Base-by-base conservation (phyloP, 2,888 invertebrate genomes). In the Ephialtes manifestator region DNA sequence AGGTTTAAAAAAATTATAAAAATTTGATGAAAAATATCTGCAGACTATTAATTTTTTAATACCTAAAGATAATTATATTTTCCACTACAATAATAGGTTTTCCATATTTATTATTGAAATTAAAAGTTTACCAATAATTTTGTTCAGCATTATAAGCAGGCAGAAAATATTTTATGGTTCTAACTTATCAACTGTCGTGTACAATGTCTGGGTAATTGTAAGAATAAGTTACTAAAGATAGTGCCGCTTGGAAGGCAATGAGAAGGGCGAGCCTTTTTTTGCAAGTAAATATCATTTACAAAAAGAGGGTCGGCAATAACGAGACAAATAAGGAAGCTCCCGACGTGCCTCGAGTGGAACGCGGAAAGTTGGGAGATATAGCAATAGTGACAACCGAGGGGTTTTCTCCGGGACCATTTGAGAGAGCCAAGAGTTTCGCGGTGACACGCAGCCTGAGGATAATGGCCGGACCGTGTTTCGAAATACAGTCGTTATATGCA, bases 401-500 rank as follows among this genome's bases (percentile, higher is more conserved):
- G 55, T 70, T 72, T 84, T 76, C 58, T 51, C 24, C 48, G 51
- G 15, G 53, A 68, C 65, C 60, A 83, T 60, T 63, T 18, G 48
- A 28, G 18, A 48, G 53, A 46, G 58, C 60, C 70, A 63, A 55
- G 65, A 75, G 71, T 58, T 76, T 60, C 60, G 80, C 55, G 80
- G 72, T 58, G 18, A 35, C 53, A 80, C 65, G 80, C 80, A 35
- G 80, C 84, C 84, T 84, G 84, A 76, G 76, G 84, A 75, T 84
- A 84, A 84, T 84, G 70, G 84, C 72, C 55, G 39, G 80, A 55
- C 71, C 76, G 84, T 81, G 84, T 84, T 84, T 84, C 80, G 80
- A 76, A 84, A 84, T 84, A 84, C 76, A 81, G 80, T 71, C 84
- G 84, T 84, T 84, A 84, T 84, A 84, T 84, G 84, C 84, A 84